phyloP scores from a whole-genome alignment of 2,888 invertebrate genomes.

The Ichneumoninae sp. region DNA sequence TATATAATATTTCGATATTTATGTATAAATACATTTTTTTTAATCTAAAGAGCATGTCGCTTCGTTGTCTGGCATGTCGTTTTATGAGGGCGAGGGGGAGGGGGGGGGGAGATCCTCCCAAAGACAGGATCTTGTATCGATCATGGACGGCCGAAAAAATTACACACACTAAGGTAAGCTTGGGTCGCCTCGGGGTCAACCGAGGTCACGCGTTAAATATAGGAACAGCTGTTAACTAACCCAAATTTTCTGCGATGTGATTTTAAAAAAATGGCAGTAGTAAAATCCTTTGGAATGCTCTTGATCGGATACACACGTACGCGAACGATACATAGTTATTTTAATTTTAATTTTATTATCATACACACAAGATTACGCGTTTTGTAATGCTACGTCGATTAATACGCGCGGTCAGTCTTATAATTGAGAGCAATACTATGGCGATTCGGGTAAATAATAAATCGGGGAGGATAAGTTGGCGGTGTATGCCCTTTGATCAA shows the following conservation, averaged over 20 bases:
- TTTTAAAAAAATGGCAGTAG: neutral
- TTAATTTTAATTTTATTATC: conserved; percentile 47
- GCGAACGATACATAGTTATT: neutral
- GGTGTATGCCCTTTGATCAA: neutral
- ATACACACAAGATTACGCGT: conserved; percentile 47
- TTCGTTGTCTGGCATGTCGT: neutral
- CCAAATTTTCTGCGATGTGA: neutral
- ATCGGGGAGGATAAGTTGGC: neutral
- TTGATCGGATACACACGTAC: conserved; percentile 5
- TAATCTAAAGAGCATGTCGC: neutral
- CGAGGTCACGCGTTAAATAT: neutral
- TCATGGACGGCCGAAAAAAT: conserved; percentile 8
- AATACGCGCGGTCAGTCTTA: conserved; percentile 72
- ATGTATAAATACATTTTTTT: conserved; percentile 10
- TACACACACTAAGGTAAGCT: neutral
- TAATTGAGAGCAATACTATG: conserved; percentile 70
- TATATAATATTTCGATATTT: conserved; percentile 1
- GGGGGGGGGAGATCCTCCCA: neutral
- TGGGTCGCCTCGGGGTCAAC: neutral
- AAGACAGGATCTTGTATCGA: neutral
- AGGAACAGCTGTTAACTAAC: neutral
- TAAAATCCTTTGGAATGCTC: conserved; percentile 37
- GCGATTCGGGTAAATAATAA: conserved; percentile 42
- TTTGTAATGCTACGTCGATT: conserved; percentile 65
- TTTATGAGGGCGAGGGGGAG: neutral